Evolutionary conservation across 1,140 invertebrate species (phyloP), one percentile per base, ranked within the genome.

Genomic region (Diprion similis): DNA sequence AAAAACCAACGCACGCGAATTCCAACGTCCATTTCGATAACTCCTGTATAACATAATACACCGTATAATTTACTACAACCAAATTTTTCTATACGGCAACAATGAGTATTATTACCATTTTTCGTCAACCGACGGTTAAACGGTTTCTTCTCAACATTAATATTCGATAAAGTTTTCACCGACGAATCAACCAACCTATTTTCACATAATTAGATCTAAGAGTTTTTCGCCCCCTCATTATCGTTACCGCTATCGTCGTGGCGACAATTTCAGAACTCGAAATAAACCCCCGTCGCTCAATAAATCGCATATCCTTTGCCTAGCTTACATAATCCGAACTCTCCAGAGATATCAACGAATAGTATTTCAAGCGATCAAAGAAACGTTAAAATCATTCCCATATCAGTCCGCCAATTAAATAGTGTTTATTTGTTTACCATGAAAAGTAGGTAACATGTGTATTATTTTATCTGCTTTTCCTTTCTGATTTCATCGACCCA

Each of bases 201-300:
- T 37, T 37, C 24, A 64, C 59, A 15, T 64, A 15, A 64, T 64
- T 69, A 51, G 45, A 46, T 71, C 73, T 68, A 68, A 74, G 73
- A 70, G 71, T 66, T 70, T 24, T 74, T 66, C 45, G 73, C 73
- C 73, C 73, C 73, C 73, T 74, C 69, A 15, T 70, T 46, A 68
- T 68, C 18, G 24, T 37, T 37, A 37, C 24, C 24, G 13, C 17
- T 45, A 11, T 18, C 18, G 18, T 68, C 37, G 17, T 19, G 6
- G 8, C 19, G 11, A 18, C 18, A 8, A 19, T 37, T 68, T 18
- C 17, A 19, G 7, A 19, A 68, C 11, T 64, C 59, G 59, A 64
- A 15, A 18, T 64, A 18, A 64, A 15, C 59, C 13, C 13, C 17
- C 13, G 13, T 7, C 17, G 13, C 59, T 15, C 13, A 64, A 15